phyloP scores from a whole-genome alignment of 2,113 vertebrate species.

The Caranx ignobilis region DNA sequence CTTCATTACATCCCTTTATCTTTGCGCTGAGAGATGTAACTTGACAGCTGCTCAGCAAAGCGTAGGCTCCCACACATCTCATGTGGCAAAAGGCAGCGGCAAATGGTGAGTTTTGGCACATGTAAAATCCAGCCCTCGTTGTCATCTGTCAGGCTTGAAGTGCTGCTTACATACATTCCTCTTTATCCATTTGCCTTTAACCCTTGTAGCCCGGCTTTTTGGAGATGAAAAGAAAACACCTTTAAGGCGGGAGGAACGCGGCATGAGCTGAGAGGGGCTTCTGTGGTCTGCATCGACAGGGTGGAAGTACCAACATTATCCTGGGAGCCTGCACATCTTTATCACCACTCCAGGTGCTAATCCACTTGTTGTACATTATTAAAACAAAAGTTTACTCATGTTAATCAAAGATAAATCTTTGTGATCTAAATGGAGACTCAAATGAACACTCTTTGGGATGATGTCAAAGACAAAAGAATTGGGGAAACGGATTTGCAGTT shows the following conservation, averaged over 20 bases:
- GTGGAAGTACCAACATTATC: neutral
- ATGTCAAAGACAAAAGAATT: neutral
- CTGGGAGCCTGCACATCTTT: neutral
- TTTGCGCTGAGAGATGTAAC: constrained; percentile 16
- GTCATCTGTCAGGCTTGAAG: neutral
- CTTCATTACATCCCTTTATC: constrained; percentile 10
- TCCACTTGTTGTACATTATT: neutral
- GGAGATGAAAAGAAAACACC: neutral
- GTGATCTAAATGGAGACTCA: neutral
- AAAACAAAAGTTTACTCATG: neutral
- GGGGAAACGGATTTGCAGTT: neutral
- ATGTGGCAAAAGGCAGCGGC: constrained; percentile 23
- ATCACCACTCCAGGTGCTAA: neutral
- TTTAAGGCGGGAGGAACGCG: neutral
- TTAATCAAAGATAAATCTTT: neutral
- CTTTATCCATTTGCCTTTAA: constrained; percentile 1
- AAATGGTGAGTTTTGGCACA: constrained; percentile 24
- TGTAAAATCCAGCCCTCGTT: neutral
- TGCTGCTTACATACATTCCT: neutral
- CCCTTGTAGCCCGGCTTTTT: neutral
- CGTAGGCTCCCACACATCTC: neutral
- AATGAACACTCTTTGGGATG: neutral
- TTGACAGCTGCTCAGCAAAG: constrained; percentile 19
- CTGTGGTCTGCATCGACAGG: neutral
- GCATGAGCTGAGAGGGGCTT: neutral